Base-by-base conservation (phyloP, 2,113 vertebrate species). In the Clinocottus analis region DNA sequence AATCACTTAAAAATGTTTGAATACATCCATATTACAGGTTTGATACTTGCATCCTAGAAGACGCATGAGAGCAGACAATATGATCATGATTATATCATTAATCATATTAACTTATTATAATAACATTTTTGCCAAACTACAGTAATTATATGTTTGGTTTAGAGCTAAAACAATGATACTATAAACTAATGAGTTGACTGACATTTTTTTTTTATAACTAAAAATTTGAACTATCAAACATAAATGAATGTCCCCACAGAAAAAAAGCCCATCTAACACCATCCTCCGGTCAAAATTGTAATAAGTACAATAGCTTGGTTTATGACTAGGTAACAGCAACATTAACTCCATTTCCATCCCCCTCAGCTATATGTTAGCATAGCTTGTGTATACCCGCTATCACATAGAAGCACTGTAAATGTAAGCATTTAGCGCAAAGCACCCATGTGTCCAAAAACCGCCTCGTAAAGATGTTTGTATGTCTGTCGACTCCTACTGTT, bases 351-450 rank as follows among this genome's bases (percentile, higher is more conserved):
- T 21, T 41, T 2, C 51, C 35, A 56, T 58, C n/a, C 23, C 45
- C 21, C 47, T 35, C 29, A 27, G 25, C 19, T 66, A 4, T 31
- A 29, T 33, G 27, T 60, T 79, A 63, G 37, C 65, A 31, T 19
- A 27, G 1, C 5, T 56, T 23, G 53, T 1, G 21, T 25, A 12
- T 11, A 39, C 10, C 35, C 55, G 29, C 11, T 27, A 56, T 11
- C n/a, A 37, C 27, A 47, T 39, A 58, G 37, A 5, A 55, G 4
- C 51, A 56, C 19, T 37, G 29, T 27, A 5, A 19, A 41, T 23
- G 9, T 58, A 16, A 80, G n/a, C 68, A 79, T 27, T 14, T 17
- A 53, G 43, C 45, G 9, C 14, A 27, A 29, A 68, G 45, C 49
- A 37, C 21, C 58, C 19, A 17, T 60, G 29, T 60, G 58, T 56